Evolutionary conservation across 1,140 invertebrate species (phyloP).

Genomic region (Zaprionus kolodkinae): DNA sequence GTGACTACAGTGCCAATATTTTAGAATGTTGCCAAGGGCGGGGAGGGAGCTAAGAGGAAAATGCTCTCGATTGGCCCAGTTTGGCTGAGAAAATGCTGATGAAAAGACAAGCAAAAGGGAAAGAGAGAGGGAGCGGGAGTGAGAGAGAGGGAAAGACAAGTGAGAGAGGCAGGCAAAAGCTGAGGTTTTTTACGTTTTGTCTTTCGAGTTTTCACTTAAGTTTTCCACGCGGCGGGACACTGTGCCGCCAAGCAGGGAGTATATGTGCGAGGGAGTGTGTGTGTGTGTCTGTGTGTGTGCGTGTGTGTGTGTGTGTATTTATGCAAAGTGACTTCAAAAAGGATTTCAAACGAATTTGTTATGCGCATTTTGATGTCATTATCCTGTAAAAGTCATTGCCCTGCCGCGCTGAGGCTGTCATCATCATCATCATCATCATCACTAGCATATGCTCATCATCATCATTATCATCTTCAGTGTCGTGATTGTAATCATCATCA

Average conservation of each 20-base stretch:
- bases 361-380: conserved; percentile 75
- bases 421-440: conserved; percentile 27
- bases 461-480: background rate
- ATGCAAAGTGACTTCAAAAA: conserved; percentile 68
- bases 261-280: background rate
- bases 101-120: background rate
- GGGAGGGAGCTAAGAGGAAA: background rate
- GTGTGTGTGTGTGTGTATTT: conserved; percentile 29
- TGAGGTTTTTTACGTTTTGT: conserved; percentile 29
- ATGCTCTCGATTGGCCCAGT: conserved; percentile 25
- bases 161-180: background rate
- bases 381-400: conserved; percentile 70
- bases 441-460: too few relatives aligned
- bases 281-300: conserved; percentile 1
- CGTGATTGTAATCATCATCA: background rate
- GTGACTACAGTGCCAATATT: conserved; percentile 27
- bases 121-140: background rate
- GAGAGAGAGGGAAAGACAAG: background rate
- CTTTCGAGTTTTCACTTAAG: conserved; percentile 31
- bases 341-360: conserved; percentile 74
- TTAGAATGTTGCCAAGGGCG: conserved; percentile 2
- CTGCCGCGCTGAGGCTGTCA: conserved; percentile 32
- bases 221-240: conserved; percentile 8
- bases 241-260: background rate
- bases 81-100: background rate